phyloP scores from a whole-genome alignment of 2,797 vertebrate species.

The Chelon auratus region DNA sequence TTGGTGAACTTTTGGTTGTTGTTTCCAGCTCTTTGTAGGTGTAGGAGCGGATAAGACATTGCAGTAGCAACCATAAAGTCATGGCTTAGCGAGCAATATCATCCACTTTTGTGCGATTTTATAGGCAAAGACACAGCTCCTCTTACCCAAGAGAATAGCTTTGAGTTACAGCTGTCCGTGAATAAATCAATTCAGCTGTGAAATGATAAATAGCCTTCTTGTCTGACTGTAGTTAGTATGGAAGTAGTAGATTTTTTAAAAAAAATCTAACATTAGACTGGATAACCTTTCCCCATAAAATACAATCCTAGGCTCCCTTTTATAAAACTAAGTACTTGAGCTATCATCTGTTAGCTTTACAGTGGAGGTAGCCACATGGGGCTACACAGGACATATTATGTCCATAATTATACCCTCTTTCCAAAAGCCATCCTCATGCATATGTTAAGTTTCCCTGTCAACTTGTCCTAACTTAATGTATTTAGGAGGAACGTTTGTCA shows the following conservation, averaged over 20 bases:
- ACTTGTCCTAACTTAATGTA: constrained; percentile 1
- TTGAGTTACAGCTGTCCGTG: background rate
- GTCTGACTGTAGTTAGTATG: background rate
- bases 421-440: background rate
- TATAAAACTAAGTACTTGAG: background rate
- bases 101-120: too few relatives aligned
- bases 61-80: too few relatives aligned
- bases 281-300: background rate
- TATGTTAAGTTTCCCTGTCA: background rate
- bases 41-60: too few relatives aligned
- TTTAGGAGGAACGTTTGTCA: constrained; percentile 1
- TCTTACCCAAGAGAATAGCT: background rate
- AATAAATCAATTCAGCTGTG: background rate
- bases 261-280: too few relatives aligned
- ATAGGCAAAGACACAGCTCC: too few relatives aligned
- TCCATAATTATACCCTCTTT: constrained; percentile 3
- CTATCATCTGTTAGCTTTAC: constrained; percentile 12
- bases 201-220: background rate
- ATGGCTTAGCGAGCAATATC: too few relatives aligned
- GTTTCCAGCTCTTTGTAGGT: too few relatives aligned
- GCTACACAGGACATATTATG: background rate
- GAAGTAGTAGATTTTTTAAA: too few relatives aligned
- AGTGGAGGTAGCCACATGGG: constrained; percentile 17
- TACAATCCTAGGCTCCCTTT: background rate
- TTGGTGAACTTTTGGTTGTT: too few relatives aligned